Evolutionary conservation across 2,113 vertebrate species (phyloP), one percentile per base, ranked within the genome.

Genomic region (Aythya baeri): DNA sequence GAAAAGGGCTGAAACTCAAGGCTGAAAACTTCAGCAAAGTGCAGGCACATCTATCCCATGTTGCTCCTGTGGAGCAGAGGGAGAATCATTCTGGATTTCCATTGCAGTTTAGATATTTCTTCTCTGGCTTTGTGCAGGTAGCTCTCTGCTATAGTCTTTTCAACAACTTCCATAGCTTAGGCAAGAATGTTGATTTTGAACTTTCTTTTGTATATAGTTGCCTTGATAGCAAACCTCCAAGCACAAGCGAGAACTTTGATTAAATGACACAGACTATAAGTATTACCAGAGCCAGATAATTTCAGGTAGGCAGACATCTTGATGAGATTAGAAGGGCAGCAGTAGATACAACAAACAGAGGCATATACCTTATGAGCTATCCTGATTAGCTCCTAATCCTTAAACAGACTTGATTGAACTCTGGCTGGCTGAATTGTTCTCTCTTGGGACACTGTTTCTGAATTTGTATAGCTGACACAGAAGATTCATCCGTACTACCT

Each of bases 381-480:
- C 74, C 68, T 63, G 68, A 80, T 94, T 81, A 95, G n/a, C 57
- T 63, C 32, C 34, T 83, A 88, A 90, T 91, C 76, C 70, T 86
- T 78, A 75, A 67, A 17, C 23, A 76, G 58, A 72, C 66, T 63
- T 83, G 29, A 52, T 72, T 81, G 46, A 90, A 10, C 73, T 78
- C 46, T 82, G 31, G 31, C 34, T 70, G 32, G 10, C 38, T 80
- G 68, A 93, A 59, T 68, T 52, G 13, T 61, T 80, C 26, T 74
- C 62, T 76, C 21, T 6, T 26, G 73, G 38, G 79, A 83, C 15
- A 2, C 27, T 43, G 15, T 70, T 78, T 74, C 85, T 89, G 1
- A 1, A 13, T 78, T 57, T 88, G 32, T 78, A 8, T n/a, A 83
- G 52, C 52, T 86, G 66, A 92, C 23, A 44, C 34, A 61, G 63